Conservation (phyloP, 2,888 invertebrate species). For the Yponomeuta malinellus region DNA sequence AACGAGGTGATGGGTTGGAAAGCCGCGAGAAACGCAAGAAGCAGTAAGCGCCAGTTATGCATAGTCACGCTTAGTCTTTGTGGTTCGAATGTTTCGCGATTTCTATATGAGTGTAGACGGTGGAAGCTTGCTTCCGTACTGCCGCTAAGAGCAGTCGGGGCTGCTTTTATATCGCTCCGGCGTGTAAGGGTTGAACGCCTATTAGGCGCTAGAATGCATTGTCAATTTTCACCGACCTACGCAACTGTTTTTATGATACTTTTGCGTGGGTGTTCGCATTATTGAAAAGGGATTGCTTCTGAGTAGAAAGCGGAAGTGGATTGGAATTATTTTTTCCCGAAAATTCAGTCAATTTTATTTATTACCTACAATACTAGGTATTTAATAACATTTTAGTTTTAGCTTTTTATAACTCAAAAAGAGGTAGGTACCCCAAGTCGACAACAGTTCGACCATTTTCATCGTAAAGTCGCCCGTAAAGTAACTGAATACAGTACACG, state of each 20-base stretch:
- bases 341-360: no score
- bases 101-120: constrained; percentile 41
- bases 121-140: constrained; percentile 55
- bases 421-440: no score
- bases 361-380: no score
- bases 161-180: constrained; percentile 49
- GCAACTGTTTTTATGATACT: constrained; percentile 26
- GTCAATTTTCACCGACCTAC: constrained; percentile 63
- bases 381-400: no score
- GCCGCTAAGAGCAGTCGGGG: constrained; percentile 29
- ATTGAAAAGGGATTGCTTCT: background rate
- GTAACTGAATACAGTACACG: background rate
- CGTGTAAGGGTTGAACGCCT: constrained; percentile 43
- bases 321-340: background rate
- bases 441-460: no score
- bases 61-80: constrained; percentile 54
- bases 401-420: no score
- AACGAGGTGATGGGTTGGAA: constrained; percentile 50
- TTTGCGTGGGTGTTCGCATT: constrained; percentile 30
- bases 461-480: no score
- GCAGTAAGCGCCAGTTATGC: constrained; percentile 68
- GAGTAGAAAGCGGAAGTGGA: no score
- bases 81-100: constrained; percentile 32
- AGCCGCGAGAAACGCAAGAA: constrained; percentile 59
- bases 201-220: constrained; percentile 66